Percentiles rank a stretch among this genome's conserved stretches.
phyloP scores from a whole-genome alignment of 2,797 vertebrate genomes.

The Acestrorhynchus altus region DNA sequence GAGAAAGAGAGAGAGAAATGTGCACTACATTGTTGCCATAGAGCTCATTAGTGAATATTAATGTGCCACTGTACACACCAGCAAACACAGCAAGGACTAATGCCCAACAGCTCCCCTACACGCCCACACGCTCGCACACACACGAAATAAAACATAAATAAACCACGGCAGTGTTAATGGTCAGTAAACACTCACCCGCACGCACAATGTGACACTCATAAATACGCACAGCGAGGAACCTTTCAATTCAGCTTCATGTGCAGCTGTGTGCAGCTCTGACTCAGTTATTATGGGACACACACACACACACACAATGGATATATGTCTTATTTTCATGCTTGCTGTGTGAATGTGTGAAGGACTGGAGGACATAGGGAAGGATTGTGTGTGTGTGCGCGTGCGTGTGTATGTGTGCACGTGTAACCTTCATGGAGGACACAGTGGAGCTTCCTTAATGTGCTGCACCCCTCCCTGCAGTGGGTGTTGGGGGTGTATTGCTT shows the following conservation, averaged over 20 bases:
- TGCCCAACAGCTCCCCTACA: not conserved
- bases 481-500: not conserved
- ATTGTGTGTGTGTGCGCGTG: constrained; percentile 17
- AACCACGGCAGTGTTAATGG: not conserved
- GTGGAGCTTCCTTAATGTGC: constrained; percentile 33
- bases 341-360: constrained; percentile 38
- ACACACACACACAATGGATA: not conserved
- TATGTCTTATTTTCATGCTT: constrained; percentile 30
- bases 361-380: constrained; percentile 18
- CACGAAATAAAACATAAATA: not conserved
- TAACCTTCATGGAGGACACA: constrained; percentile 51
- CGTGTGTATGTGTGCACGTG: constrained; percentile 5
- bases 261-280: not conserved
- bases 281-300: constrained; percentile 1
- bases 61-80: constrained; percentile 2
- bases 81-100: not conserved
- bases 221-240: not conserved
- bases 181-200: constrained; percentile 14
- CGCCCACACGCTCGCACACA: not conserved
- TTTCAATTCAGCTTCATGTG: not conserved
- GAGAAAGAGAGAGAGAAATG: not conserved
- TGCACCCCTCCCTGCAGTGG: not conserved
- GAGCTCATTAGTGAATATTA: constrained; percentile 1
- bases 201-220: not conserved
- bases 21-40: not conserved